Evolutionary conservation across 2,797 vertebrate genomes (phyloP).

Genomic region (Bovichtus variegatus): DNA sequence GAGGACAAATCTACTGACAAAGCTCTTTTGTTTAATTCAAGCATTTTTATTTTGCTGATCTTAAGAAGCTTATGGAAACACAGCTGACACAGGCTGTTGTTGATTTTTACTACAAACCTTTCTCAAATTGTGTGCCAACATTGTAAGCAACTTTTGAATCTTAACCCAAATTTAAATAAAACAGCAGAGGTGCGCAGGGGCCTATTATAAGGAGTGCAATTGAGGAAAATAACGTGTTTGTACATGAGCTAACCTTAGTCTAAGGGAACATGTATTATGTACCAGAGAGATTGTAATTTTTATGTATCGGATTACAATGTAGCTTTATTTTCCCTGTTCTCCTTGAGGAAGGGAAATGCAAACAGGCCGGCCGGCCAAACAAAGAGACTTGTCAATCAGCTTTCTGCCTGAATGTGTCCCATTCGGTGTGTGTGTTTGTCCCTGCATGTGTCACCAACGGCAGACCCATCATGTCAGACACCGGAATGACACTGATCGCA

Average conservation of each 20-base stretch:
- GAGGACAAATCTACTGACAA: background rate
- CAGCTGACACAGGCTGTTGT: background rate
- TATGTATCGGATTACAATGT: constrained; percentile 13
- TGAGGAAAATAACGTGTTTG: background rate
- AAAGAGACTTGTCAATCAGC: constrained; percentile 67
- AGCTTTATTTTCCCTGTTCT: constrained; percentile 15
- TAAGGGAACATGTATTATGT: background rate
- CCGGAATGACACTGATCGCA: constrained; percentile 67
- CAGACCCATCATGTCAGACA: constrained; percentile 72
- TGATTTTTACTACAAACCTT: background rate
- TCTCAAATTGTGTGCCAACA: background rate
- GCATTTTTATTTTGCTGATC: constrained; percentile 9
- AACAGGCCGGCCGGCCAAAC: constrained; percentile 44
- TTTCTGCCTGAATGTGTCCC: constrained; percentile 56
- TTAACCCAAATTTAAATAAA: background rate
- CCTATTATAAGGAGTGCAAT: background rate
- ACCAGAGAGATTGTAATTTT: background rate
- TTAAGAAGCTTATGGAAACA: background rate
- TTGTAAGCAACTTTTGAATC: background rate
- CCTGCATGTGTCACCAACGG: constrained; percentile 37
- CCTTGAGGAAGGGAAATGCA: constrained; percentile 38
- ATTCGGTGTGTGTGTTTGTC: constrained; percentile 12
- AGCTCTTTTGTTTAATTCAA: background rate
- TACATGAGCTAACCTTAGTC: background rate
- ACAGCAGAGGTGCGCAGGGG: background rate